phyloP scores from a whole-genome alignment of 2,113 vertebrate genomes.

The Dryoscopus gambensis region DNA sequence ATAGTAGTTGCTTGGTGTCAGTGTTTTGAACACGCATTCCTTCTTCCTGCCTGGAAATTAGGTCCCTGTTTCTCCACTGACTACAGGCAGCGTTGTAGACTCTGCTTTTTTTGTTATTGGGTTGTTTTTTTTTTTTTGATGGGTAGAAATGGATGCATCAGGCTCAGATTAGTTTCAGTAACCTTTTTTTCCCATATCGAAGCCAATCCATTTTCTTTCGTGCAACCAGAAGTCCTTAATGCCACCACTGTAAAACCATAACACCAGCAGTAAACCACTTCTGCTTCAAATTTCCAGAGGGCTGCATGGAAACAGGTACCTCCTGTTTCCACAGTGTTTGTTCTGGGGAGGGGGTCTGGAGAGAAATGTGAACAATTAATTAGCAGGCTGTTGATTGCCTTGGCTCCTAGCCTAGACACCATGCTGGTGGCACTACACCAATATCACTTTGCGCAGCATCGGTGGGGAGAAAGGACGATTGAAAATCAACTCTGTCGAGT shows the following conservation, averaged over 20 bases:
- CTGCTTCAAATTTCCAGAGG: not conserved
- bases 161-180: not conserved
- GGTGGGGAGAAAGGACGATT: not conserved
- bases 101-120: not conserved
- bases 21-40: not conserved
- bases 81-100: not conserved
- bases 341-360: not conserved
- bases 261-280: not conserved
- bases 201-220: not conserved
- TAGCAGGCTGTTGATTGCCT: constrained; percentile 10
- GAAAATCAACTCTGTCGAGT: not conserved
- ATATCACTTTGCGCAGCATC: not conserved
- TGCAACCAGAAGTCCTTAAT: not conserved
- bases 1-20: not conserved
- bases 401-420: not conserved
- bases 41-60: not conserved
- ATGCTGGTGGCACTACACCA: not conserved
- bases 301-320: not conserved
- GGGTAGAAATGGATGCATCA: not conserved
- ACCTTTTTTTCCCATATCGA: not conserved
- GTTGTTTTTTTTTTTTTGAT: not conserved
- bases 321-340: not conserved
- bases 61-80: not conserved
- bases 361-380: constrained; percentile 29
- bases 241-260: not conserved